Evolutionary conservation across 2,113 vertebrate species (phyloP), one percentile per base, ranked within the genome.

Genomic region (Boleophthalmus pectinirostris): DNA sequence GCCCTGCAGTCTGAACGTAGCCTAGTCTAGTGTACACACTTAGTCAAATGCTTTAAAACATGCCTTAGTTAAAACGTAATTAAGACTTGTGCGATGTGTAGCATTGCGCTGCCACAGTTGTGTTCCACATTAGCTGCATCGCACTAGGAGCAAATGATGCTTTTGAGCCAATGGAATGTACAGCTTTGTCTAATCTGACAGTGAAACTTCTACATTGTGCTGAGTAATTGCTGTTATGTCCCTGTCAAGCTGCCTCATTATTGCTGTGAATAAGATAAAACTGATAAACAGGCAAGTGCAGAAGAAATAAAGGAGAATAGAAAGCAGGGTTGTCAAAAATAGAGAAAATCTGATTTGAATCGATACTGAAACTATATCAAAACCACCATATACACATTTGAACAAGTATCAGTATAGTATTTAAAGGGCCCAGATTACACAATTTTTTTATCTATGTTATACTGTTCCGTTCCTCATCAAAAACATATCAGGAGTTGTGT

Each of bases 221-320:
- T 66, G 85, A 79, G 80, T 88, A 91, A 91, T 88, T 91, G 89
- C 83, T 49, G 69, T 74, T 83, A 75, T 85, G 85, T 84, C 82
- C 66, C 85, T 81, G 82, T 90, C 87, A 91, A 90, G 74, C 79
- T 89, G 89, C 79, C 88, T 90, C 86, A 82, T 88, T 79, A 84
- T 83, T 77, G 67, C 77, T 69, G 77, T 84, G 92, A 87, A 91
- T 90, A 90, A 85, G 85, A 90, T 63, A 82, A 68, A 83, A 75
- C 79, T 88, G 68, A 84, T 83, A 18, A 35, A 83, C 57, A 51
- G 53, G 9, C 4, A 65, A 80, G 70, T 80, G 68, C 67, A 73
- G 77, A 78, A 83, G 84, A 81, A 81, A 77, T 74, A 60, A 35
- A 77, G 67, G 49, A 76, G 72, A 78, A 67, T 73, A 80, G 83